Evolutionary conservation across 2,888 invertebrate genomes (phyloP), one percentile per base, ranked within the genome.

Genomic region (Xylota sylvarum): DNA sequence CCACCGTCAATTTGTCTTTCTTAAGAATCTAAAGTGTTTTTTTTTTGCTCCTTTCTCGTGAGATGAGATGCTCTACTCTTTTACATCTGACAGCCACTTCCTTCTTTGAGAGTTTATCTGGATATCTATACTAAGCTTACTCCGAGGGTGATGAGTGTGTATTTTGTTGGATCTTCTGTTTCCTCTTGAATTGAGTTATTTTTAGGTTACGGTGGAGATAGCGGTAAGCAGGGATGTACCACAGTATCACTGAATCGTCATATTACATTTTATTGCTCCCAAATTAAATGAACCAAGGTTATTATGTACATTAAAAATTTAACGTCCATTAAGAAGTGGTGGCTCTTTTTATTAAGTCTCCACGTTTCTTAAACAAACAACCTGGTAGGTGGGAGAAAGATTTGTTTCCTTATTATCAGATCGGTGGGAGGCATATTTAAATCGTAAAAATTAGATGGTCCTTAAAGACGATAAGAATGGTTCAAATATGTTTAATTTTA

Each of bases 281-380:
- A 55, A 74, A 74, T 74, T 62, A 74, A 74, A 74, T 40, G 62
- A 55, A 40, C 52, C 43, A 64, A 64, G 32, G 74, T 64, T 55
- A 62, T 60, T 74, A 52, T 62, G 74, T 12, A 14, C 62, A 74
- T 74, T 74, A 74, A 74, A 52, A 55, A 52, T 74, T 43, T 55
- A 74, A 64, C 55, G 52, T 64, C 55, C 55, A 52, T 62, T 74
- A 52, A 40, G 43, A 30, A 27, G 46, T 27, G 27, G 12, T 14
- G 50, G 19, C n/a, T 40, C 6, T 52, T 73, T 48, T 48, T 74
- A 55, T 74, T 62, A 37, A 10, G 48, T 37, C 50, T 62, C n/a
- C 56, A 30, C 37, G 60, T 50, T 40, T 37, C 14, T 32, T 32
- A 3, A 27, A 19, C 19, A n/a, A 32, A 50, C 30, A 60, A 72